These are phyloP conservation scores for Calycopis cecrops DNA, from an alignment of 1,140 invertebrate species.

Conservation along the genomic window DNA sequence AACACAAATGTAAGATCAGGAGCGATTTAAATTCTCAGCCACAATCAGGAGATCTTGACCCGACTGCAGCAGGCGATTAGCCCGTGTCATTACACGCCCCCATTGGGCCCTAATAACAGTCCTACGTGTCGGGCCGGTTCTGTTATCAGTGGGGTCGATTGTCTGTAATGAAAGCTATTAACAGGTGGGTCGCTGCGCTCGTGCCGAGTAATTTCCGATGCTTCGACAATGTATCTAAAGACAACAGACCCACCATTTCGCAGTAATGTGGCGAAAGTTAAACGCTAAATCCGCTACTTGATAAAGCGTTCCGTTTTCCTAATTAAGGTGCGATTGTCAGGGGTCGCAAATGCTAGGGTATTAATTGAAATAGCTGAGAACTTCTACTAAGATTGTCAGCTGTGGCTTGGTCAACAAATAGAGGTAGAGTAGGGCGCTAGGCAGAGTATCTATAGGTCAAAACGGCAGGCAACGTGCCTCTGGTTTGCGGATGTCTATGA, in stretches of 20 bases:
- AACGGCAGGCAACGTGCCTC: too few species aligned
- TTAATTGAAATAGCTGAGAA: too few species aligned
- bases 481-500: too few species aligned
- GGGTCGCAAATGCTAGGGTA: too few species aligned
- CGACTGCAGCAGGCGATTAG: slow-evolving; percentile 34
- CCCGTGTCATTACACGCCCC: slow-evolving; percentile 32
- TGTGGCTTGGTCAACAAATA: too few species aligned
- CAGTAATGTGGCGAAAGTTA: slow-evolving; percentile 8
- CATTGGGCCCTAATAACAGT: slow-evolving; percentile 48
- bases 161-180: slow-evolving; percentile 49
- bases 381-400: too few species aligned
- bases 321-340: too few species aligned
- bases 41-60: slow-evolving; percentile 40
- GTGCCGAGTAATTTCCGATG: slow-evolving; percentile 29
- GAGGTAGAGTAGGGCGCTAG: too few species aligned
- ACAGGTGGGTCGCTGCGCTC: slow-evolving; percentile 40
- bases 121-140: slow-evolving; percentile 36
- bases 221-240: slow-evolving; percentile 4
- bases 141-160: slow-evolving; percentile 49
- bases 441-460: too few species aligned
- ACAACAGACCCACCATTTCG: not conserved
- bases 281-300: not conserved
- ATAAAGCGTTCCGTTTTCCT: too few species aligned
- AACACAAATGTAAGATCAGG: too few species aligned
- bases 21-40: too few species aligned